These are phyloP conservation scores for Myxocyprinus asiaticus DNA, from an alignment of 2,113 vertebrate genomes.

Conservation along the genomic window DNA sequence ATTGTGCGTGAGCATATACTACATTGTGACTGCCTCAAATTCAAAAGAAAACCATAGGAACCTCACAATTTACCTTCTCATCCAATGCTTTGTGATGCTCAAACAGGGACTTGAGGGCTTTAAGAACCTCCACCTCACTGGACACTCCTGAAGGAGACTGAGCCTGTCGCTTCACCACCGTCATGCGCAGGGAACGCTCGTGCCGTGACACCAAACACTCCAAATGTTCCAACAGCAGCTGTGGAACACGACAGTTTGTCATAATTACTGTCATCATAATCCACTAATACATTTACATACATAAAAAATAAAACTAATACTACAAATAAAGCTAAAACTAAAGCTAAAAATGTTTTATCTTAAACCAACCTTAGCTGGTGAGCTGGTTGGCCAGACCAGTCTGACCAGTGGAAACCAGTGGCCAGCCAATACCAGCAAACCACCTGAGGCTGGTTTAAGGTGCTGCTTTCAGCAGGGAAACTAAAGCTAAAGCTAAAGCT, in stretches of 20 bases:
- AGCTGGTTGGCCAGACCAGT: too few relatives aligned
- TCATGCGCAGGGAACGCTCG: constrained; percentile 97
- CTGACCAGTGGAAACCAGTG: too few relatives aligned
- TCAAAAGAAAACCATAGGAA: too few relatives aligned
- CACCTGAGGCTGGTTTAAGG: too few relatives aligned
- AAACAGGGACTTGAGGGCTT: constrained; percentile 98
- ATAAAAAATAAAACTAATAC: not conserved
- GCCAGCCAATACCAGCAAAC: too few relatives aligned
- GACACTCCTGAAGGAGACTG: constrained; percentile 98
- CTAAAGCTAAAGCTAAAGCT: too few relatives aligned
- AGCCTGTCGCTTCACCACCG: constrained; percentile 96
- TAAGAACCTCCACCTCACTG: constrained; percentile 98
- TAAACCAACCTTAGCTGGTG: too few relatives aligned
- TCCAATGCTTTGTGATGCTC: constrained; percentile 99
- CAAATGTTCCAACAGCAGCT: constrained; percentile 97
- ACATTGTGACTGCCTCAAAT: not conserved
- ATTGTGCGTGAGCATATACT: too few relatives aligned
- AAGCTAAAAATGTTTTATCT: not conserved
- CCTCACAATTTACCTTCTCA: constrained; percentile 84
- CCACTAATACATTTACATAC: not conserved
- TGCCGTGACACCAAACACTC: constrained; percentile 98
- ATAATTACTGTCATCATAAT: not conserved
- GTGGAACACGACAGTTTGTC: not conserved
- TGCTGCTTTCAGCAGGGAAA: too few relatives aligned
- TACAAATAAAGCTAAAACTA: not conserved